A percentile compares a stretch with the other conserved stretches of the same genome.
Evolutionary conservation across 2,888 invertebrate genomes (phyloP).

Genomic region (Parasteatoda lunata): DNA sequence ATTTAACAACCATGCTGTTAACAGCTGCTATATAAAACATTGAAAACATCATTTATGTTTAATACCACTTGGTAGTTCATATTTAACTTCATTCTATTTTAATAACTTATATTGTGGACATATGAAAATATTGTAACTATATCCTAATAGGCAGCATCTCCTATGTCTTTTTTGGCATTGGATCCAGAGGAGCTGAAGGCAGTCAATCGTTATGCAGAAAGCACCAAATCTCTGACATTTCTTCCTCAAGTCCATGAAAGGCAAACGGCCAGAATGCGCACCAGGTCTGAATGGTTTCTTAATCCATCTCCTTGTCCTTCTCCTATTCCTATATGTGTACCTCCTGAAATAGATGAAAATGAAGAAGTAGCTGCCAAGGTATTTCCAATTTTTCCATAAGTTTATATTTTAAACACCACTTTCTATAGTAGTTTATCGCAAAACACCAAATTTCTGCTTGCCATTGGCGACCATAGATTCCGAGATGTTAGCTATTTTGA

Average conservation of each 20-base stretch:
- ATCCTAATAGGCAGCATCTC: constrained; percentile 59
- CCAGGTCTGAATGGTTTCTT: constrained; percentile 97
- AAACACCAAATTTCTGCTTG: no score
- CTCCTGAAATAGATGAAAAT: constrained; percentile 76
- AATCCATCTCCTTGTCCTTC: constrained; percentile 76
- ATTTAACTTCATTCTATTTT: no score
- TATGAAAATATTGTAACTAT: not conserved
- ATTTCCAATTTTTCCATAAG: not conserved
- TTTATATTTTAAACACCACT: no score
- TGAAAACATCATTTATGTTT: no score
- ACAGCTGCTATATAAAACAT: no score
- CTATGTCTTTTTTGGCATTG: constrained; percentile 77
- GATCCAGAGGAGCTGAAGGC: constrained; percentile 88
- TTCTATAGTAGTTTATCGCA: no score
- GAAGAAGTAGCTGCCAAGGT: constrained; percentile 67
- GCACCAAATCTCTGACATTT: constrained; percentile 91
- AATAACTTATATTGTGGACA: no score
- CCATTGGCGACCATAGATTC: no score
- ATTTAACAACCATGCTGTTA: no score
- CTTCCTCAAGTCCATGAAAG: constrained; percentile 95
- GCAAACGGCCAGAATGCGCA: constrained; percentile 96
- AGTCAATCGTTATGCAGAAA: constrained; percentile 92
- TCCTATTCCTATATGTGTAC: constrained; percentile 72
- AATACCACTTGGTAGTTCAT: no score
- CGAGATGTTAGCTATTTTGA: no score